Evolutionary conservation across 92 coral and sea anemone genomes (phyloP).

Genomic region (Phenganax marumi): DNA sequence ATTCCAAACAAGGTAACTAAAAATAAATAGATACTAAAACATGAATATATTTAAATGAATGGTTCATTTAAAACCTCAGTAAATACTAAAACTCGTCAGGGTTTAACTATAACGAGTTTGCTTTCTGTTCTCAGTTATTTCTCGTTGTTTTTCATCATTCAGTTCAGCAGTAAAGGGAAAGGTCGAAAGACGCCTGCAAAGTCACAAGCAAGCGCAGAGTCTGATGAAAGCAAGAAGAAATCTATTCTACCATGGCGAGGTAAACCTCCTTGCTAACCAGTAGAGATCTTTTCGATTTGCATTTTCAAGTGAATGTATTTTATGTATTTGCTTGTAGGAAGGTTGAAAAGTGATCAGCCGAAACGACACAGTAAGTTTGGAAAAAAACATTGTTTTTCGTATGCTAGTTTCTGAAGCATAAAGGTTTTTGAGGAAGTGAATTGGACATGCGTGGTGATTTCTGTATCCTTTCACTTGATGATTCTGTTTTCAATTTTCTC

Average conservation of each 20-base stretch:
- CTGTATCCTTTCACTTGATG: no score
- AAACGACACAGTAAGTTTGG: slow-evolving; percentile 16
- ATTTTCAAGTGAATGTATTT: no score
- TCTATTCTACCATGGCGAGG: slow-evolving; percentile 96
- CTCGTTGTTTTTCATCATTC: neutral
- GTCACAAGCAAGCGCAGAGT: slow-evolving; percentile 41
- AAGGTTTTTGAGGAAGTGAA: neutral
- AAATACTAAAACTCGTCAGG: neutral
- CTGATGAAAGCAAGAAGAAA: slow-evolving; percentile 73
- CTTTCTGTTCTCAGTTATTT: neutral
- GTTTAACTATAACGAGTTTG: neutral
- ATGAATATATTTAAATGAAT: neutral
- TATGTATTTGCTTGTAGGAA: slow-evolving; percentile 6
- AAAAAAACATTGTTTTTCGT: no score
- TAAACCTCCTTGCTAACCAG: slow-evolving; percentile 22
- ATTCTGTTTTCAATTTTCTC: neutral
- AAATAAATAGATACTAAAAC: neutral
- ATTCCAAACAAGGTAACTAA: slow-evolving; percentile 20
- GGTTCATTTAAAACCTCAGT: neutral
- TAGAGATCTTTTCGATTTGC: no score
- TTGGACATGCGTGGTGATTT: no score
- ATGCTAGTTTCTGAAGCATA: neutral
- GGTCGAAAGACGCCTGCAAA: slow-evolving; percentile 20
- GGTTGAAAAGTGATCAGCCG: slow-evolving; percentile 29
- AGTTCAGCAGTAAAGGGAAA: slow-evolving; percentile 38